Base-by-base conservation (phyloP, 2,888 invertebrate genomes). In the Auanema freiburgensis region DNA sequence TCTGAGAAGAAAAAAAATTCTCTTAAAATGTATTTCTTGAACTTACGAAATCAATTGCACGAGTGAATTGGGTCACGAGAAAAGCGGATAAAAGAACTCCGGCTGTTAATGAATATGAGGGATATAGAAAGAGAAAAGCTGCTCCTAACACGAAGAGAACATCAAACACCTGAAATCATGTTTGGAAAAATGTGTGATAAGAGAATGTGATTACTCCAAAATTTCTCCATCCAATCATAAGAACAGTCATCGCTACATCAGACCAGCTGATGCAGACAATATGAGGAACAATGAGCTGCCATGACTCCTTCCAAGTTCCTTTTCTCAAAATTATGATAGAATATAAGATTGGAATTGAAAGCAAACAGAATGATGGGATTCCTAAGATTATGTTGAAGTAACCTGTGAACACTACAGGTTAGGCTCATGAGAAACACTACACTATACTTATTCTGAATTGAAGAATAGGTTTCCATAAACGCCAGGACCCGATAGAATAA, bases 241-340 rank as follows among this genome's bases (percentile, higher is more conserved):
- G 63, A 57, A 79, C 64, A 12, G 77, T 79, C 42, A 78, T 46
- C 0, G 80, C 71, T 5, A 74, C 62, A 57, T 79, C 77, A 14
- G 70, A 65, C 79, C 79, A 79, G 21, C 71, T 18, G 23, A 79
- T 64, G 56, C 77, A 76, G 21, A 76, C 71, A 23, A 78, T 51
- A 53, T 79, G 78, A 6, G 78, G 78, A 18, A 78, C 61, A 24
- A 78, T 65, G n/a, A 59, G 57, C 10, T 66, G 69, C 1, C 66
- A 46, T 10, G 76, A 59, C 4, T 59, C 64, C 40, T 49, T 64
- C 57, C 57, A 63, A 10, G 59, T 40, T 21, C 59, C 58, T 25
- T 49, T 59, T 12, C 61, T 58, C n/a, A 60, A 44, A 40, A 66
- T 57, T 65, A 79, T 77, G 16, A 71, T 50, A 2, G 67, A 21